phyloP scores from a whole-genome alignment of 2,797 vertebrate species.

The Sphaeramia orbicularis region DNA sequence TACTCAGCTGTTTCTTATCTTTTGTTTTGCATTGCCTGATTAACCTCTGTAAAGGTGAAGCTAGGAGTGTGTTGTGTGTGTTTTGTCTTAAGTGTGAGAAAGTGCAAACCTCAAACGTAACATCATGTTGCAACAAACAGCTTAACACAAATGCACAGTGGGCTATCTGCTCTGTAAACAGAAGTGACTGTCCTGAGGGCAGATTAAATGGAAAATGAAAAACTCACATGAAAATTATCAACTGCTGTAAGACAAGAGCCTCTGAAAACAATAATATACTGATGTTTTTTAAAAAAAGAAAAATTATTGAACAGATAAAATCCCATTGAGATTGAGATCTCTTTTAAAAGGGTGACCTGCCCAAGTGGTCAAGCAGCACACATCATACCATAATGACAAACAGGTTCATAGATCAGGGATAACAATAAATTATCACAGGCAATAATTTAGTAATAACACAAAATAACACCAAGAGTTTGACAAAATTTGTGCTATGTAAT shows the following conservation, averaged over 20 bases:
- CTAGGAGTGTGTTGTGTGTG: slow-evolving; percentile 29
- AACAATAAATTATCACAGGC: too few species aligned
- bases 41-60: slow-evolving; percentile 63
- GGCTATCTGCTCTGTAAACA: slow-evolving; percentile 74
- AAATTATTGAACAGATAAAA: too few species aligned
- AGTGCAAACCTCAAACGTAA: slow-evolving; percentile 41
- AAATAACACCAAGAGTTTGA: too few species aligned
- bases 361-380: too few species aligned
- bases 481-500: too few species aligned
- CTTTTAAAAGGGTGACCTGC: too few species aligned
- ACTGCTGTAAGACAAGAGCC: slow-evolving; percentile 24
- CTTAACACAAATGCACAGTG: slow-evolving; percentile 57
- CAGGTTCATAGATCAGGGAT: too few species aligned
- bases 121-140: slow-evolving; percentile 54
- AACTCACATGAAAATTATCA: slow-evolving; percentile 20
- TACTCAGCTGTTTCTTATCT: slow-evolving; percentile 76
- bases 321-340: too few species aligned
- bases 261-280: too few species aligned
- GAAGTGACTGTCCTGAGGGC: slow-evolving; percentile 35
- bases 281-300: too few species aligned
- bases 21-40: slow-evolving; percentile 39
- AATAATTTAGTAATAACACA: too few species aligned
- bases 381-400: too few species aligned
- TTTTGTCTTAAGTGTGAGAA: slow-evolving; percentile 59
- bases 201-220: slow-evolving; percentile 39